Percentiles rank a stretch among this genome's conserved stretches.
Evolutionary conservation across 2,888 invertebrate species (phyloP).

Genomic region (Chrysolina haemoptera): DNA sequence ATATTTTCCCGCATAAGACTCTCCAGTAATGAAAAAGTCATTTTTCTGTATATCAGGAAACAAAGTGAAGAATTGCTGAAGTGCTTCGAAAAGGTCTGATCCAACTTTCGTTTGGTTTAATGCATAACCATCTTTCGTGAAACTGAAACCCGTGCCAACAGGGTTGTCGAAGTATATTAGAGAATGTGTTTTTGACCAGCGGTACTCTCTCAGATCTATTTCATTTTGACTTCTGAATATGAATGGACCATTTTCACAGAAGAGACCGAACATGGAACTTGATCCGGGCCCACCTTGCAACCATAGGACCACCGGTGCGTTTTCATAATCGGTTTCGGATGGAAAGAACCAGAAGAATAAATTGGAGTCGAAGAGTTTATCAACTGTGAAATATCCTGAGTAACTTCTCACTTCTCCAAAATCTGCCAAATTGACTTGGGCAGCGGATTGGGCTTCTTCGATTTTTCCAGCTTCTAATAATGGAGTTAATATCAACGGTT

Average conservation of each 20-base stretch:
- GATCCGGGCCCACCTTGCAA: conserved; percentile 90
- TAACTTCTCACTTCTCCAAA: conserved; percentile 77
- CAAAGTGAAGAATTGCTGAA: conserved; percentile 87
- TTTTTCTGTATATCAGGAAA: conserved; percentile 83
- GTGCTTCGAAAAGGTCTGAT: conserved; percentile 81
- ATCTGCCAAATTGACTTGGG: conserved; percentile 74
- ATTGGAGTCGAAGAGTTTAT: conserved; percentile 83
- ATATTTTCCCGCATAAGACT: conserved; percentile 72
- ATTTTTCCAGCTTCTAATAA: conserved; percentile 81
- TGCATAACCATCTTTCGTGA: conserved; percentile 87
- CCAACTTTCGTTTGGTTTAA: conserved; percentile 86
- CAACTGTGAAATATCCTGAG: conserved; percentile 88
- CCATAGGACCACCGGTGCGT: conserved; percentile 86
- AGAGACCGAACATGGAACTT: conserved; percentile 84
- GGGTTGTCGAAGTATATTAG: conserved; percentile 94
- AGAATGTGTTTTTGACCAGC: conserved; percentile 86
- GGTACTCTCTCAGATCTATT: conserved; percentile 76
- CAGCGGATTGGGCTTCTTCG: conserved; percentile 74
- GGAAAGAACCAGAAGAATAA: conserved; percentile 96
- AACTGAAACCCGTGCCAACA: conserved; percentile 90
- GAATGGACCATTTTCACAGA: conserved; percentile 85
- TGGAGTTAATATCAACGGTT: conserved; percentile 84
- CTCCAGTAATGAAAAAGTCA: conserved; percentile 84
- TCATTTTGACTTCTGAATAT: conserved; percentile 69
- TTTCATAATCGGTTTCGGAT: conserved; percentile 72